These are phyloP conservation scores for Lagorchestes hirsutus DNA, from an alignment of 2,797 vertebrate genomes.

Conservation along the genomic window DNA sequence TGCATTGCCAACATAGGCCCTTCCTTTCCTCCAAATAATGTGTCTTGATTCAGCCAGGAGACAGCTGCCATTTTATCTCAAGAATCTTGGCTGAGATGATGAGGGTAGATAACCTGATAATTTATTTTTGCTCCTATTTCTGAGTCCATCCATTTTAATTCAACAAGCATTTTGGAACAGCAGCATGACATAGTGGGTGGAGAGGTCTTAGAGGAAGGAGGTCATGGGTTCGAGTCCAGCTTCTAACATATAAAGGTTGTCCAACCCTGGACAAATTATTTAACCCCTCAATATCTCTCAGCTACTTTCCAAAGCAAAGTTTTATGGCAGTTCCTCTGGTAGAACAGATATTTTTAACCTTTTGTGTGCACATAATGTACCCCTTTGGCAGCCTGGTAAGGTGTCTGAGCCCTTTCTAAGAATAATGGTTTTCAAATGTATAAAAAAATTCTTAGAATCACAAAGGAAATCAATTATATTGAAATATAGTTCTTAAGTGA, in stretches of 20 bases:
- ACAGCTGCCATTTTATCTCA: neutral
- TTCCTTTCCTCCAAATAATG: neutral
- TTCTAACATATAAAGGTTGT: neutral
- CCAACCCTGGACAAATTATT: neutral
- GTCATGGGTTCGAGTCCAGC: neutral
- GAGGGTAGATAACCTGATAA: neutral
- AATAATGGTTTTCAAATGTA: neutral
- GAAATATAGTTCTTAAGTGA: neutral
- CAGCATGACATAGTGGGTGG: neutral
- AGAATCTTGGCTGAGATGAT: neutral
- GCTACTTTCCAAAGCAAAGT: neutral
- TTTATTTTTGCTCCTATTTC: neutral
- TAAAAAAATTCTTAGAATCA: neutral
- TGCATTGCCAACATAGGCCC: neutral
- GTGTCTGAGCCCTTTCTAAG: neutral
- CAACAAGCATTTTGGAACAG: neutral
- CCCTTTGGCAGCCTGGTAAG: neutral
- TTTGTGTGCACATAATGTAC: neutral
- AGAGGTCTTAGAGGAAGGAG: neutral
- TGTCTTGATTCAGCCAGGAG: neutral
- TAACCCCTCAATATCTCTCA: neutral
- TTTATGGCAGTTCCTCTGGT: neutral
- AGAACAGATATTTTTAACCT: neutral
- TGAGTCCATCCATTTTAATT: neutral
- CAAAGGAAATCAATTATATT: neutral